Percentiles rank a stretch among this genome's conserved stretches.
phyloP scores from a whole-genome alignment of 2,888 invertebrate species.

The Lordiphosa andalusiaca region DNA sequence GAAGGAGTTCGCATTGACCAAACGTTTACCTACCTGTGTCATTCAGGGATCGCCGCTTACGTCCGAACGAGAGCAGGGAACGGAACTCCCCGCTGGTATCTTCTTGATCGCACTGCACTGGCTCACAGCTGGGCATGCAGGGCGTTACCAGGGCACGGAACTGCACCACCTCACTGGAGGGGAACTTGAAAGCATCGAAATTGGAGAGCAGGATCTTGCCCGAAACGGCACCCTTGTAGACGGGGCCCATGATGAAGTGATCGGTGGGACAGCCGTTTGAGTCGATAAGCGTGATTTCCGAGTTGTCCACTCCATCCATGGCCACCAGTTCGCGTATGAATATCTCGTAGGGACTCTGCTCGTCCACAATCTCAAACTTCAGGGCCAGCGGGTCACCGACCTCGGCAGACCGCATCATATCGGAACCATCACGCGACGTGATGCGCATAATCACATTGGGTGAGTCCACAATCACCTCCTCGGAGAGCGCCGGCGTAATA shows the following conservation, averaged over 20 bases:
- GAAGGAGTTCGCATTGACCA: not conserved
- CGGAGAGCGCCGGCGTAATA: constrained; percentile 90
- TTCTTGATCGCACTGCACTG: constrained; percentile 92
- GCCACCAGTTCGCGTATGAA: constrained; percentile 96
- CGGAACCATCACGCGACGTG: constrained; percentile 90
- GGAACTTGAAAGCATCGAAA: constrained; percentile 98
- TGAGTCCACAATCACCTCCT: constrained; percentile 95
- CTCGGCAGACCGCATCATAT: constrained; percentile 92
- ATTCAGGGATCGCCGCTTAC: constrained; percentile 86
- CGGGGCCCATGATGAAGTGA: constrained; percentile 95
- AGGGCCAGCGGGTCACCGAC: constrained; percentile 95
- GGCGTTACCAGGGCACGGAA: constrained; percentile 97
- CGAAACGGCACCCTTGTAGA: constrained; percentile 89
- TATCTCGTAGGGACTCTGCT: constrained; percentile 96
- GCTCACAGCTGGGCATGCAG: constrained; percentile 95
- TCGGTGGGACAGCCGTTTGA: constrained; percentile 95
- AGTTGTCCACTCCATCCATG: constrained; percentile 95
- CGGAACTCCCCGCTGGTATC: constrained; percentile 91
- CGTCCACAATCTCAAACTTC: constrained; percentile 94
- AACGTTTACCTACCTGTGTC: constrained; percentile 70
- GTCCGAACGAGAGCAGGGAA: constrained; percentile 90
- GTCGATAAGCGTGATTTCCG: constrained; percentile 95
- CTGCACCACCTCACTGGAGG: constrained; percentile 95
- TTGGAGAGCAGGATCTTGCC: constrained; percentile 93
- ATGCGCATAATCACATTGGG: constrained; percentile 97